phyloP scores from a whole-genome alignment of 2,888 invertebrate genomes.

The Tanypteryx hageni region DNA sequence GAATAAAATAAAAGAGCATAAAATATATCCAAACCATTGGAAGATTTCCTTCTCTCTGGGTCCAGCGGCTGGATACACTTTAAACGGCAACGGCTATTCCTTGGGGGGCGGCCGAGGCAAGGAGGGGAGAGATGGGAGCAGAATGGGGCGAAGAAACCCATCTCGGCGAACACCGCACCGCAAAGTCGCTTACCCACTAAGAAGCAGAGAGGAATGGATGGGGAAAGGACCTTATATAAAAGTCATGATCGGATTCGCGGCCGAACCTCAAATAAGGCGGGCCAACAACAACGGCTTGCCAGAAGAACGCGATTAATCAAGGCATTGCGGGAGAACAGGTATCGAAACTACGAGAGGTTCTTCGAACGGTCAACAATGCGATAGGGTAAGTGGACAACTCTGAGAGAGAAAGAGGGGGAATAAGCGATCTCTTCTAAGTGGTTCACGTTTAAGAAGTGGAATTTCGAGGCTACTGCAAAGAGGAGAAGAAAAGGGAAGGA shows the following conservation, averaged over 20 bases:
- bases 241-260: slow-evolving; percentile 16
- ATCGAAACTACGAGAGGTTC: not conserved
- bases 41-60: no score
- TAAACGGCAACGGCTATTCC: no score
- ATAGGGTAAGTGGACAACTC: slow-evolving; percentile 7
- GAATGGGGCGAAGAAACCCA: no score
- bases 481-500: not conserved
- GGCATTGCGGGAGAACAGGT: not conserved
- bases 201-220: not conserved
- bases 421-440: not conserved
- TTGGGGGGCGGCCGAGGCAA: no score
- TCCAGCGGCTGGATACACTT: no score
- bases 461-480: not conserved
- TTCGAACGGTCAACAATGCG: not conserved
- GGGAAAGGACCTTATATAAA: not conserved
- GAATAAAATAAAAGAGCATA: no score
- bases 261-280: slow-evolving; percentile 8
- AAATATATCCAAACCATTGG: no score
- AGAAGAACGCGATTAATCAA: slow-evolving; percentile 31
- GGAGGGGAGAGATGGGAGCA: no score
- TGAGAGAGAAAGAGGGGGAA: no score
- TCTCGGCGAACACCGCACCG: no score
- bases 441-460: not conserved
- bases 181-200: not conserved
- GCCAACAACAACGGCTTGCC: not conserved